Base-by-base conservation (phyloP, 2,888 invertebrate genomes). In the Agriopis aurantiaria region DNA sequence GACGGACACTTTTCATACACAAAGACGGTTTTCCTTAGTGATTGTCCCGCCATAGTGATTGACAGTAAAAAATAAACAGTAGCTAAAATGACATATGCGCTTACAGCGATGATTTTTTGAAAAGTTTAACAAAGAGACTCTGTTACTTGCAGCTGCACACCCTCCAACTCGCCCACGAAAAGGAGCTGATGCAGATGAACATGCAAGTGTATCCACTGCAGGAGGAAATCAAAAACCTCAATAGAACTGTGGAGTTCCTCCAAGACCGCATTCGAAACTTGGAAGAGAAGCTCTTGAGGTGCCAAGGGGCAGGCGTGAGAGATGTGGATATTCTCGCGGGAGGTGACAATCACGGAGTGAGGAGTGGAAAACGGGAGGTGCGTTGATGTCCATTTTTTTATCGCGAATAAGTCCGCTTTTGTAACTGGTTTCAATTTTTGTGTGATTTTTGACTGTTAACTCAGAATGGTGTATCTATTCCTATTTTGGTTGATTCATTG, bases 161-260 rank as follows among this genome's bases (percentile, higher is more conserved):
- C 9, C 95, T 97, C 7, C 97, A 97, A 91, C 91, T 96, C 77
- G 96, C 96, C 4, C 97, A 97, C 81, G 97, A 97, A 84, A 95
- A 96, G 73, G 97, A 97, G 84, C 86, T 97, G 59, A 93, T 96
- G 85, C 95, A 96, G 71, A 96, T 96, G 91, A 95, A 96, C 78
- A 89, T 95, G 84, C 95, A 95, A 78, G 84, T 96, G 3, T 94
- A 94, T 64, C 95, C 96, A 0, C 83, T 96, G 45, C 92, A 95
- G 78, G 95, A 96, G 74, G 96, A 96, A 79, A 91, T 96, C 49
- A 95, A 95, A 80, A 88, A 95, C 12, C 92, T 96, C 41, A 95
- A 95, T 76, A 88, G 95, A n/a, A 95, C 96, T 0, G 92, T 96
- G 7, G 93, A 95, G 72, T 91, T 93, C 2, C 87, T 93, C 1